A percentile compares a stretch with the other conserved stretches of the same genome.
These are phyloP conservation scores for Panthera tigris DNA, from an alignment of 2,113 vertebrate genomes.

Conservation along the genomic window DNA sequence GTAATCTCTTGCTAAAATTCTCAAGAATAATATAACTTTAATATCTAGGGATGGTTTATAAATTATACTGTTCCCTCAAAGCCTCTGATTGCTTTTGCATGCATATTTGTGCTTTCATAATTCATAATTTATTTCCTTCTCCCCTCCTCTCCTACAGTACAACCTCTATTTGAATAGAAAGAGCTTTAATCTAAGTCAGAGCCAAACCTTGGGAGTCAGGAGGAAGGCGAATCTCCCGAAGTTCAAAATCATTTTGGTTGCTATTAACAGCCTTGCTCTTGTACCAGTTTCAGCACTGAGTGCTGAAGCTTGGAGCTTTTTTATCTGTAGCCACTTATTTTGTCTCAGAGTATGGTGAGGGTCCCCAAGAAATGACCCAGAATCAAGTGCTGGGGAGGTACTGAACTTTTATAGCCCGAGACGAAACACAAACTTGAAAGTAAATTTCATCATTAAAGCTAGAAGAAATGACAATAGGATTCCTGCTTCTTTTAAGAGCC, in stretches of 20 bases:
- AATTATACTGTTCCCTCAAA: slow-evolving; percentile 29
- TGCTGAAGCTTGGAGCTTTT: slow-evolving; percentile 41
- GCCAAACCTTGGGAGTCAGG: slow-evolving; percentile 35
- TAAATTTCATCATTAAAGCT: slow-evolving; percentile 80
- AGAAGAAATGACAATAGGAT: slow-evolving; percentile 78
- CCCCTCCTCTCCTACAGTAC: background rate
- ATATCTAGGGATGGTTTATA: background rate
- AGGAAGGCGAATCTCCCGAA: slow-evolving; percentile 55
- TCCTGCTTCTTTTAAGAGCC: slow-evolving; percentile 78
- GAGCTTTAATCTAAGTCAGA: slow-evolving; percentile 56
- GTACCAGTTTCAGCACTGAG: slow-evolving; percentile 59
- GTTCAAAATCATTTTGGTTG: slow-evolving; percentile 67
- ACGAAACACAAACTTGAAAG: slow-evolving; percentile 76
- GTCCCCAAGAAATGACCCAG: slow-evolving; percentile 71
- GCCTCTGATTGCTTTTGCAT: slow-evolving; percentile 2
- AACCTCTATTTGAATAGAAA: slow-evolving; percentile 47
- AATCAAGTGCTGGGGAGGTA: slow-evolving; percentile 75
- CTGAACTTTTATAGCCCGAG: slow-evolving; percentile 72
- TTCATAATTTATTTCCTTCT: background rate
- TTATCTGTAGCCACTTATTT: slow-evolving; percentile 62
- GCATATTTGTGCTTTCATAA: background rate
- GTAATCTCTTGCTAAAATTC: slow-evolving; percentile 17
- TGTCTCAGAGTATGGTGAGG: slow-evolving; percentile 61
- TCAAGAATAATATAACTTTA: slow-evolving; percentile 1
- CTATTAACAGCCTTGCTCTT: slow-evolving; percentile 56